These are phyloP conservation scores for Boloria selene DNA, from an alignment of 2,888 invertebrate species.

Conservation along the genomic window DNA sequence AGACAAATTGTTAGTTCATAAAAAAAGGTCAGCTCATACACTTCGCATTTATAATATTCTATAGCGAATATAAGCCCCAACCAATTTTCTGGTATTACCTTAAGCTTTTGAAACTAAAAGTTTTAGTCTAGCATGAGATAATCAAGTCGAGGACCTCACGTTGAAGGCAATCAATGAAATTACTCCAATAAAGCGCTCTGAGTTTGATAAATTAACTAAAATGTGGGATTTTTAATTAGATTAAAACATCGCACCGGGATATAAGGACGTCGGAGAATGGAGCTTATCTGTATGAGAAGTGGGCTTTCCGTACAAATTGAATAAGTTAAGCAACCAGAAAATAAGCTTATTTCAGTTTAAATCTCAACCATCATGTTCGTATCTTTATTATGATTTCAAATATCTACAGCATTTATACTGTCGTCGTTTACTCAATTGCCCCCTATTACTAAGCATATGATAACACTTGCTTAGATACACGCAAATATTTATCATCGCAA, in stretches of 20 bases:
- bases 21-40: too few species aligned
- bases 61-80: too few species aligned
- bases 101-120: too few species aligned
- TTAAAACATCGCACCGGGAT: constrained; percentile 20
- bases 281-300: constrained; percentile 4
- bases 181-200: constrained; percentile 10
- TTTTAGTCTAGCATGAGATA: neutral
- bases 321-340: constrained; percentile 15
- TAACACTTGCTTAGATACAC: too few species aligned
- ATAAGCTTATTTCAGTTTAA: constrained; percentile 1
- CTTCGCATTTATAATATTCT: too few species aligned
- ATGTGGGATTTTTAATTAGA: constrained; percentile 24
- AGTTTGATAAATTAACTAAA: constrained; percentile 24
- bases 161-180: constrained; percentile 2
- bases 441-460: too few species aligned
- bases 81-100: too few species aligned
- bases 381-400: neutral
- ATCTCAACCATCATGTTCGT: neutral
- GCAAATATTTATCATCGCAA: too few species aligned
- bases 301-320: constrained; percentile 5
- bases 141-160: neutral
- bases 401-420: neutral
- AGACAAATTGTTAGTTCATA: too few species aligned
- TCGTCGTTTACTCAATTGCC: too few species aligned
- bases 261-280: constrained; percentile 8